Conservation (phyloP, 1,140 invertebrate species). For the Neuroterus valhalla region DNA sequence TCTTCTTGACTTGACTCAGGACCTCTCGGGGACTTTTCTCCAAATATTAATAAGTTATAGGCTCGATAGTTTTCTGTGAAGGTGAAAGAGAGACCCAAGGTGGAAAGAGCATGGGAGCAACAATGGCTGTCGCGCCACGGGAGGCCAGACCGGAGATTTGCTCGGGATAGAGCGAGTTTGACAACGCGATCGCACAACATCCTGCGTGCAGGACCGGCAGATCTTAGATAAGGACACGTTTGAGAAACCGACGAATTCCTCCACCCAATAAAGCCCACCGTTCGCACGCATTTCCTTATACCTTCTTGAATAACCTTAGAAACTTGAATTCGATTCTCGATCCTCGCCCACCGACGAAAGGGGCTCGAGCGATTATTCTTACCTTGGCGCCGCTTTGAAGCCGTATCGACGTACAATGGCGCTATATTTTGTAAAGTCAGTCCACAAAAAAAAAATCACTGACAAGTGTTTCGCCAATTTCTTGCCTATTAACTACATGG, state of each 20-base stretch:
- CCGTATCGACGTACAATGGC: too few relatives aligned
- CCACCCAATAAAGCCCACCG: constrained; percentile 52
- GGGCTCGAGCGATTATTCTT: constrained; percentile 4
- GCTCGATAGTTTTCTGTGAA: constrained; percentile 69
- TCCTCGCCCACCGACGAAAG: background rate
- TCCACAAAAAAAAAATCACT: too few relatives aligned
- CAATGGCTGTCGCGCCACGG: constrained; percentile 70
- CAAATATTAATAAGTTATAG: constrained; percentile 74
- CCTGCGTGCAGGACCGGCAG: constrained; percentile 55
- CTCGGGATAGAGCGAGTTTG: constrained; percentile 71
- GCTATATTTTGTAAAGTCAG: too few relatives aligned
- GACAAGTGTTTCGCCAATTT: too few relatives aligned
- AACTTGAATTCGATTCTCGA: constrained; percentile 36
- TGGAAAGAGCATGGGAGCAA: constrained; percentile 53
- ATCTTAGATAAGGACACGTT: constrained; percentile 71
- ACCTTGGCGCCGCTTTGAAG: background rate
- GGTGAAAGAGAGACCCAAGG: constrained; percentile 52
- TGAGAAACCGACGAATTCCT: constrained; percentile 68
- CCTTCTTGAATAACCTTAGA: constrained; percentile 51
- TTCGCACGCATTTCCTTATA: constrained; percentile 67
- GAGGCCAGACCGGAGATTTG: constrained; percentile 63
- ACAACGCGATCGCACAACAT: constrained; percentile 68
- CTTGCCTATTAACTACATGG: too few relatives aligned
- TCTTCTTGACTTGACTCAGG: constrained; percentile 36
- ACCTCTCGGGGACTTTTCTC: constrained; percentile 53